Evolutionary conservation across 2,888 invertebrate genomes (phyloP).

Genomic region (Eupithecia insigniata): DNA sequence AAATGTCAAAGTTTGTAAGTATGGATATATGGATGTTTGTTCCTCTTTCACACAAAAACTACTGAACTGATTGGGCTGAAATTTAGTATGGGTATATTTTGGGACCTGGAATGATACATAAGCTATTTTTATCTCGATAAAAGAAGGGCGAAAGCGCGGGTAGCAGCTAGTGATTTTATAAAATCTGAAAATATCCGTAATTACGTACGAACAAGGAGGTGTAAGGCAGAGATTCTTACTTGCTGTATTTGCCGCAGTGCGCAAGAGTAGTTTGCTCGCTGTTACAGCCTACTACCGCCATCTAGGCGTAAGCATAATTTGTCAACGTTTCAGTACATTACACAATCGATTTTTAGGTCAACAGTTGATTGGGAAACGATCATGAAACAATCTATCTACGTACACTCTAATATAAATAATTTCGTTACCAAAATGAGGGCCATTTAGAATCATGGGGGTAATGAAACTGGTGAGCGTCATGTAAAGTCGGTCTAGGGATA

Average conservation of each 20-base stretch:
- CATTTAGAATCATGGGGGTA: conserved; percentile 84
- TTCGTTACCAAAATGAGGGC: conserved; percentile 82
- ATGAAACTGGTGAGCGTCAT: conserved; percentile 83
- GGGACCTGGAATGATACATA: no score
- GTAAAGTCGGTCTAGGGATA: conserved; percentile 71
- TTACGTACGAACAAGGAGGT: not conserved
- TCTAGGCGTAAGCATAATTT: conserved; percentile 58
- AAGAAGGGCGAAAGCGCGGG: no score
- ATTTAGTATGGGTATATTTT: no score
- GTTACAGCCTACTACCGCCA: conserved; percentile 54
- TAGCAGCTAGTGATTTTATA: not conserved
- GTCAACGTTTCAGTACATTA: conserved; percentile 77
- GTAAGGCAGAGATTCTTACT: not conserved
- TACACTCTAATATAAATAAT: conserved; percentile 84
- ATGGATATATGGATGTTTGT: no score
- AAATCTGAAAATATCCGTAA: not conserved
- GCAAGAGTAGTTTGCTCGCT: conserved; percentile 51
- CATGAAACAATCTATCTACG: conserved; percentile 70
- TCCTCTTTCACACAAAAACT: no score
- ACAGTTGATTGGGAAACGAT: conserved; percentile 82
- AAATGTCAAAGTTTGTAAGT: no score
- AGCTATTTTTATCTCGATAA: no score
- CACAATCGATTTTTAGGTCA: conserved; percentile 81
- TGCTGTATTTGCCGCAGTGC: conserved; percentile 5
- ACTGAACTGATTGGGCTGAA: no score